Evolutionary conservation across 2,797 vertebrate species (phyloP).

Genomic region (Xyrichtys novacula): DNA sequence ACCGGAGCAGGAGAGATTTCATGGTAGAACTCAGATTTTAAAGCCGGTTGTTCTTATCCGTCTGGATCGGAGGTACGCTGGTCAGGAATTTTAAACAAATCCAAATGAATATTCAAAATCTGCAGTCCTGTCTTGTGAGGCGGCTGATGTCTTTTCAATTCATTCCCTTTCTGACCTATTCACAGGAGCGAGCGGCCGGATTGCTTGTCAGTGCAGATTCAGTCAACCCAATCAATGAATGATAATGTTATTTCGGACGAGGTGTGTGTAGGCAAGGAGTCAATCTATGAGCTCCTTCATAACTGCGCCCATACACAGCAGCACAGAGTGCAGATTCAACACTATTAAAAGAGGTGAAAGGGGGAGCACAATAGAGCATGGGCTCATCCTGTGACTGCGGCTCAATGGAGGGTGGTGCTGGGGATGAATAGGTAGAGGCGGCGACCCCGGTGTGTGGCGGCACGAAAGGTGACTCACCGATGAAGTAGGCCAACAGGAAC

Average conservation of each 20-base stretch:
- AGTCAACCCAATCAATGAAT: conserved; percentile 69
- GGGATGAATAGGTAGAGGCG: conserved; percentile 16
- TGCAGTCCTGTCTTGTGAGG: conserved; percentile 48
- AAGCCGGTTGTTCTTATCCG: conserved; percentile 46
- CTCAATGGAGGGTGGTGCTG: conserved; percentile 27
- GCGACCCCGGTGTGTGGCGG: conserved; percentile 9
- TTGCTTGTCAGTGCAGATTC: conserved; percentile 58
- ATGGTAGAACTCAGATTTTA: conserved; percentile 49
- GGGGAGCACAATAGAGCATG: conserved; percentile 44
- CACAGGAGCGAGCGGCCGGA: conserved; percentile 49
- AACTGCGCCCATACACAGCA: conserved; percentile 39
- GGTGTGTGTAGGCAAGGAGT: conserved; percentile 58
- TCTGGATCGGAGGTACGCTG: conserved; percentile 59
- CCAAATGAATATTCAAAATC: conserved; percentile 59
- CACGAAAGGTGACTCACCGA: conserved; percentile 86
- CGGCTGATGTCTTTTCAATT: conserved; percentile 73
- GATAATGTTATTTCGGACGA: conserved; percentile 73
- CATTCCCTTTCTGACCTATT: conserved; percentile 67
- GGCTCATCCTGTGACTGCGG: conserved; percentile 41
- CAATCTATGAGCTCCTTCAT: conserved; percentile 61
- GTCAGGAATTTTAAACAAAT: conserved; percentile 54
- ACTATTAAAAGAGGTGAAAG: conserved; percentile 55
- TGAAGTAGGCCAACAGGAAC: conserved; percentile 96
- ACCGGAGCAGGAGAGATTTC: conserved; percentile 60
- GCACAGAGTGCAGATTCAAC: conserved; percentile 49